phyloP scores from a whole-genome alignment of 1,140 invertebrate species.

The Lithobius niger region DNA sequence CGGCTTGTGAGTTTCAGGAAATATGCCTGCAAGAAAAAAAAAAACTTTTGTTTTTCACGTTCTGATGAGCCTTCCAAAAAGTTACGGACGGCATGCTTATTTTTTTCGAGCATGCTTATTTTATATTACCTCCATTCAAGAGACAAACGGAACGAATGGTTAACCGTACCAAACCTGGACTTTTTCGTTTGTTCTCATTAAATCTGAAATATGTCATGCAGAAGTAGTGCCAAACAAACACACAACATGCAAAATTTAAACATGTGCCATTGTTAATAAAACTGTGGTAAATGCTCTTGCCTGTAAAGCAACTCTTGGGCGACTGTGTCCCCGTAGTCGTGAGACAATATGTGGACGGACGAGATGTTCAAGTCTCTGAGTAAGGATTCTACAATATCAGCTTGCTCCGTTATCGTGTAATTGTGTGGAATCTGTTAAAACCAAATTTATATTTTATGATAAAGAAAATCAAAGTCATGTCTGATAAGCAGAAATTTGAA shows the following conservation, averaged over 20 bases:
- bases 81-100: background rate
- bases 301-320: slow-evolving; percentile 27
- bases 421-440: slow-evolving; percentile 19
- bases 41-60: background rate
- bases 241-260: too few relatives aligned
- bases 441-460: too few relatives aligned
- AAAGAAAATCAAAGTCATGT: too few relatives aligned
- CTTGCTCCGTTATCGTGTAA: slow-evolving; percentile 27
- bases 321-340: slow-evolving; percentile 32
- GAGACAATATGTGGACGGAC: slow-evolving; percentile 25
- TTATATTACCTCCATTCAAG: slow-evolving; percentile 21
- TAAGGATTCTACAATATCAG: slow-evolving; percentile 24
- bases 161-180: background rate
- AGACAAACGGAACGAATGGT: slow-evolving; percentile 18
- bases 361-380: slow-evolving; percentile 15
- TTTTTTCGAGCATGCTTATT: too few relatives aligned
- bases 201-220: background rate
- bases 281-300: slow-evolving; percentile 14
- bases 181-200: background rate
- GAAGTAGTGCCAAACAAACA: too few relatives aligned
- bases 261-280: too few relatives aligned
- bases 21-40: background rate
- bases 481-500: too few relatives aligned
- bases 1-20: slow-evolving; percentile 2
- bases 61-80: too few relatives aligned